phyloP scores from a whole-genome alignment of 2,113 vertebrate genomes.

The Petaurus breviceps region DNA sequence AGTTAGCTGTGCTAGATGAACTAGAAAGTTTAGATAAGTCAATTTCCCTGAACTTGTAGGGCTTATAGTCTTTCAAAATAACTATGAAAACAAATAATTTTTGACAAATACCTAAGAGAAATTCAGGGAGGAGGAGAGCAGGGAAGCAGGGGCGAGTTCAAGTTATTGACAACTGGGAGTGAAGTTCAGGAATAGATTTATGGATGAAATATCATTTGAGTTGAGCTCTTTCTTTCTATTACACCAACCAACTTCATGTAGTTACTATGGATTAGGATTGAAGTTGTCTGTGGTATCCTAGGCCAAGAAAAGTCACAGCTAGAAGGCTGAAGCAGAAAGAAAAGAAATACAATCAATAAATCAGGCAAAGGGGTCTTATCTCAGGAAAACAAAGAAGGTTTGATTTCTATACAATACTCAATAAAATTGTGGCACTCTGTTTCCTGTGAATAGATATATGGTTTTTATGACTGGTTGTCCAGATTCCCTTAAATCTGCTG shows the following conservation, averaged over 20 bases:
- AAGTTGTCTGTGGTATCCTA: background rate
- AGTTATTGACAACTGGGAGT: background rate
- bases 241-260: background rate
- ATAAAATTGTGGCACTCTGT: background rate
- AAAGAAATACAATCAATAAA: background rate
- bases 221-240: background rate
- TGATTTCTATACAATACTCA: background rate
- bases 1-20: background rate
- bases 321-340: background rate
- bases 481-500: background rate
- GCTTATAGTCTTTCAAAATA: background rate
- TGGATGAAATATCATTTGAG: background rate
- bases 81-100: background rate
- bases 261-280: background rate
- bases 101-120: background rate
- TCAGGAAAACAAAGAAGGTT: background rate
- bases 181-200: background rate
- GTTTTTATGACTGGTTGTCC: background rate
- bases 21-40: background rate
- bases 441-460: background rate
- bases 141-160: background rate
- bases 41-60: background rate
- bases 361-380: background rate
- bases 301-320: background rate
- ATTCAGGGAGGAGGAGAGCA: background rate